Conservation (phyloP, 2,888 invertebrate species). For the Coremacera marginata region DNA sequence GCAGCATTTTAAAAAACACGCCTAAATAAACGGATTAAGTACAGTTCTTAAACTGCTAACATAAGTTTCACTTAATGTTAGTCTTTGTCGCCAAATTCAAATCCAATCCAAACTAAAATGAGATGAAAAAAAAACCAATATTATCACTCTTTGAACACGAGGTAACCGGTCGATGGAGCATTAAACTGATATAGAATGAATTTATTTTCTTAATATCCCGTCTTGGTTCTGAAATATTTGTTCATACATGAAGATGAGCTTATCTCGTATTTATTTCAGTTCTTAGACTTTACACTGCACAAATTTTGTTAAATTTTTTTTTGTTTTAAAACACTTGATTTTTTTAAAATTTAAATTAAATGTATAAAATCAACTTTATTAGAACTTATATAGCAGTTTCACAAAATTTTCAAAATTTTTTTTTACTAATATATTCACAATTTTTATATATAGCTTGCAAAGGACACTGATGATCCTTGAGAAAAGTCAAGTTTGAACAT, state of each 20-base stretch:
- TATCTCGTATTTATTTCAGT: background rate
- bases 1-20: slow-evolving; percentile 58
- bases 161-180: background rate
- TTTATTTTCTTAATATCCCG: slow-evolving; percentile 16
- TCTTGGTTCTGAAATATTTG: background rate
- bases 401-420: background rate
- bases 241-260: background rate
- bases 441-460: background rate
- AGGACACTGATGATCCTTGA: background rate
- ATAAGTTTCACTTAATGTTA: slow-evolving; percentile 1
- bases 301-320: background rate
- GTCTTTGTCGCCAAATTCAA: slow-evolving; percentile 48
- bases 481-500: background rate
- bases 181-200: background rate
- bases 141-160: slow-evolving; percentile 40
- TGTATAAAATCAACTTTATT: no score
- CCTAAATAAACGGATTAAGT: slow-evolving; percentile 11
- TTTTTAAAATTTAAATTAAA: background rate
- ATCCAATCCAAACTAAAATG: slow-evolving; percentile 58
- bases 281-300: background rate
- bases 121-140: slow-evolving; percentile 47
- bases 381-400: no score
- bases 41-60: slow-evolving; percentile 36
- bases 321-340: background rate
- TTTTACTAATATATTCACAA: background rate